A percentile compares a stretch with the other conserved stretches of the same genome.
These are phyloP conservation scores for Malurus cyaneus DNA, from an alignment of 2,113 vertebrate genomes.

Conservation along the genomic window DNA sequence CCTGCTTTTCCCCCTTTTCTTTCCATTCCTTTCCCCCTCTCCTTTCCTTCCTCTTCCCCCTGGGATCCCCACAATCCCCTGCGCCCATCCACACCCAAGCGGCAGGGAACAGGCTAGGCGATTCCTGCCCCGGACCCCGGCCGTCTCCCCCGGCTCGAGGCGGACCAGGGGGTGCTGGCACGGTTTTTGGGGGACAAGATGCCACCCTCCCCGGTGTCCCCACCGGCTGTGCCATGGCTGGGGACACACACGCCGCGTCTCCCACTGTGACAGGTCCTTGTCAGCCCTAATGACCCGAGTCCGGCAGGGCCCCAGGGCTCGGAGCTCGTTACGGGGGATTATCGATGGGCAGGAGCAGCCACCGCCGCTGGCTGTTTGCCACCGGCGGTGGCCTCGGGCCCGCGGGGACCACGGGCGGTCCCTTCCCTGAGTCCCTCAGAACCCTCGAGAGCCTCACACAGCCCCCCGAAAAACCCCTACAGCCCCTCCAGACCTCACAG, in stretches of 20 bases:
- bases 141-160: no score
- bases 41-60: background rate
- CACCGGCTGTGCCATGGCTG: background rate
- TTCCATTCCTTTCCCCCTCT: background rate
- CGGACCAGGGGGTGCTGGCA: no score
- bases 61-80: background rate
- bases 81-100: no score
- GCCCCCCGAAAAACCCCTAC: background rate
- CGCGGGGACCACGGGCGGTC: fast-evolving
- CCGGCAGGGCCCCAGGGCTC: slow-evolving; percentile 45
- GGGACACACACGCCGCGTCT: background rate
- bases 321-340: slow-evolving; percentile 53
- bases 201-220: background rate
- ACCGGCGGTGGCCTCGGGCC: background rate
- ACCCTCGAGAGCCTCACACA: background rate
- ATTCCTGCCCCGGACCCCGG: no score
- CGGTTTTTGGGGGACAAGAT: background rate
- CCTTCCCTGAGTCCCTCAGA: background rate
- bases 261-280: background rate
- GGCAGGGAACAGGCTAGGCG: no score
- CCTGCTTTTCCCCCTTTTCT: no score
- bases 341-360: slow-evolving; percentile 53
- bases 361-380: slow-evolving; percentile 59
- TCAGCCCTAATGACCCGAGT: slow-evolving; percentile 41
- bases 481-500: no score